Conservation (phyloP, 2,888 invertebrate genomes). For the Euplagia quadripunctaria region DNA sequence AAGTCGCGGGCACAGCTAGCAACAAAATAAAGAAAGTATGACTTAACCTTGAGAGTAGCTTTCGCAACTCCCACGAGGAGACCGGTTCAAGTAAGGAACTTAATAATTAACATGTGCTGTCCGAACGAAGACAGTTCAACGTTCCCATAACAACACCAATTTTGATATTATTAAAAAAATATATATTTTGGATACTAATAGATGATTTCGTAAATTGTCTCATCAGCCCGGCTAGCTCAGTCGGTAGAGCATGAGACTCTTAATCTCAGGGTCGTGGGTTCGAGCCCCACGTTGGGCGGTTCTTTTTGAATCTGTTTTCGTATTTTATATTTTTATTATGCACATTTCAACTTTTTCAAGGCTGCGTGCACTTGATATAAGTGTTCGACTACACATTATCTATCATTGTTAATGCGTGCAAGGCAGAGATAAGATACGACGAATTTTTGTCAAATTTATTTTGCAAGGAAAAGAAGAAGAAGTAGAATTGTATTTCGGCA, state of each 20-base stretch:
- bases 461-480: background rate
- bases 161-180: background rate
- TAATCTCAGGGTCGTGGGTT: constrained; percentile 89
- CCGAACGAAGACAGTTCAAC: constrained; percentile 22
- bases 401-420: constrained; percentile 17
- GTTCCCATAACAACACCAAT: constrained; percentile 21
- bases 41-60: constrained; percentile 51
- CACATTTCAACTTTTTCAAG: background rate
- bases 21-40: constrained; percentile 52
- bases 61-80: constrained; percentile 53
- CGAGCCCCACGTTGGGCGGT: constrained; percentile 88
- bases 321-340: background rate
- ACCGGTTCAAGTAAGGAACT: constrained; percentile 55
- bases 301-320: constrained; percentile 54
- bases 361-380: constrained; percentile 9
- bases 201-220: background rate
- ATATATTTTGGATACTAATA: background rate
- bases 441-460: constrained; percentile 6
- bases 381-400: constrained; percentile 10
- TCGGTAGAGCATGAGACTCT: constrained; percentile 87
- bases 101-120: constrained; percentile 39
- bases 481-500: constrained; percentile 2
- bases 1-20: too few species aligned
- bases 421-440: constrained; percentile 19
- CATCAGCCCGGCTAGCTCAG: constrained; percentile 80